Evolutionary conservation across 2,113 vertebrate species (phyloP).

Genomic region (Gymnogyps californianus): DNA sequence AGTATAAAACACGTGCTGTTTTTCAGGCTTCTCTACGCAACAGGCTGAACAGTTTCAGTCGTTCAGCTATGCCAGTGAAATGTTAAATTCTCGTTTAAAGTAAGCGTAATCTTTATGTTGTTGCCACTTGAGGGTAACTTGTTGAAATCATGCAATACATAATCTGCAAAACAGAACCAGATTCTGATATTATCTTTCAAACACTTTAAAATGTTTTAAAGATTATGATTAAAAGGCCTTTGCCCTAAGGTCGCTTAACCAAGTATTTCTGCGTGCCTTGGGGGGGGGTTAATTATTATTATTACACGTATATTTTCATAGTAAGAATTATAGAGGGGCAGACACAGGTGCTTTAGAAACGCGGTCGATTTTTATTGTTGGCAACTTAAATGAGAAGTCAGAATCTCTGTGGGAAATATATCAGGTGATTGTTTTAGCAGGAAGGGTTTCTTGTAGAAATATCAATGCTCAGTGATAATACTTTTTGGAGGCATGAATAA

Average conservation of each 20-base stretch:
- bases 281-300: not conserved
- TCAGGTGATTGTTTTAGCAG: not conserved
- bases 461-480: not conserved
- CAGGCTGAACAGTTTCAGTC: not conserved
- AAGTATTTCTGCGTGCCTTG: not conserved
- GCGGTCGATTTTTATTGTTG: not conserved
- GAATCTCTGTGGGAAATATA: not conserved
- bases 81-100: not conserved
- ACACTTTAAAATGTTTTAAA: fast-evolving
- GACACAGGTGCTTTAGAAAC: not conserved
- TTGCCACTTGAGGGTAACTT: not conserved
- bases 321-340: not conserved
- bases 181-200: not conserved
- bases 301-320: fast-evolving
- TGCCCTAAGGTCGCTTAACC: not conserved
- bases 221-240: not conserved
- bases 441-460: not conserved
- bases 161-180: not conserved
- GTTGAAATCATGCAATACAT: fast-evolving
- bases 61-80: not conserved
- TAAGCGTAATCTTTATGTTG: fast-evolving
- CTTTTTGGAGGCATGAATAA: not conserved
- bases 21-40: not conserved
- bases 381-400: not conserved
- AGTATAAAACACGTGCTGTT: fast-evolving